phyloP scores from a whole-genome alignment of 2,113 vertebrate genomes.

The Etheostoma cragini region DNA sequence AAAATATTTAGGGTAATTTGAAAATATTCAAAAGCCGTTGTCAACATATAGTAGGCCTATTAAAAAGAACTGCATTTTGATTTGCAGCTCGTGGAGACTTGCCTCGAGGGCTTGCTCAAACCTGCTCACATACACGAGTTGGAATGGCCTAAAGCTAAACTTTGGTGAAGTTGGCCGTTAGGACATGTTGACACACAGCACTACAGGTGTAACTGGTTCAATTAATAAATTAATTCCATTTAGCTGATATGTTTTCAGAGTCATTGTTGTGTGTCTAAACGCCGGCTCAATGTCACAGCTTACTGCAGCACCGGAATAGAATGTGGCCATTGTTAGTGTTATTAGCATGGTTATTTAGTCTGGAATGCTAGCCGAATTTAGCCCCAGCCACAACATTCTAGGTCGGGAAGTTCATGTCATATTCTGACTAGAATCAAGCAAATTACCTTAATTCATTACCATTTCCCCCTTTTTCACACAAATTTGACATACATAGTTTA shows the following conservation, averaged over 20 bases:
- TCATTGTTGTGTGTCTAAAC: neutral
- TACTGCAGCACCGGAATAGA: neutral
- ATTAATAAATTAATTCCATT: neutral
- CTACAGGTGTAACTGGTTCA: neutral
- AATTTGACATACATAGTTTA: neutral
- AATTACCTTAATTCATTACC: neutral
- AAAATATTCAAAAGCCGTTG: neutral
- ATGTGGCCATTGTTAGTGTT: neutral
- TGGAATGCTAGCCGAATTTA: too few relatives aligned
- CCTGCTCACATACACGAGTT: neutral
- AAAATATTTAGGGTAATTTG: too few relatives aligned
- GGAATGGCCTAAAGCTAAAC: neutral
- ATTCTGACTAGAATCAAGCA: neutral
- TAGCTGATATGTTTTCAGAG: neutral
- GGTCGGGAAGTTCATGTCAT: too few relatives aligned
- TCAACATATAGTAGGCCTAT: neutral
- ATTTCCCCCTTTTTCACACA: neutral
- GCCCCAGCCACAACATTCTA: too few relatives aligned
- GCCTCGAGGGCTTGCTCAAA: too few relatives aligned
- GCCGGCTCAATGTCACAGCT: neutral
- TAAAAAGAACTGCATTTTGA: neutral
- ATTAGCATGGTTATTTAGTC: neutral
- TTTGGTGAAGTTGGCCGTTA: neutral
- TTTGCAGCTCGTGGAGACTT: neutral
- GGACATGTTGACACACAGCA: neutral